These are phyloP conservation scores for Neoascia interrupta DNA, from an alignment of 2,888 invertebrate genomes.

Conservation along the genomic window DNA sequence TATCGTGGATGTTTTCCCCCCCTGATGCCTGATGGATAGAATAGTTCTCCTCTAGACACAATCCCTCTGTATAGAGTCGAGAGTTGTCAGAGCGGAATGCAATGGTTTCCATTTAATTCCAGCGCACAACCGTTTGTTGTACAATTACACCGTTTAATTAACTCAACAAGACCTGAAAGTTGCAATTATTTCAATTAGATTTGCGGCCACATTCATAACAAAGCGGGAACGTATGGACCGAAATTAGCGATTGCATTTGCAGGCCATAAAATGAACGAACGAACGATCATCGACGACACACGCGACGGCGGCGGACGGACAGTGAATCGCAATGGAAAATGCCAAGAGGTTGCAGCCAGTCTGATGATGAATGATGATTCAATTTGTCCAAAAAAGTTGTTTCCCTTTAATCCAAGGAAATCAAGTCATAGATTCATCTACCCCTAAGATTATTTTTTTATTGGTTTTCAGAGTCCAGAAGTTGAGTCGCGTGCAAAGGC, in stretches of 20 bases:
- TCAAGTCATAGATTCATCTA: too few species aligned
- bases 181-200: conserved; percentile 80
- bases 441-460: too few species aligned
- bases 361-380: too few species aligned
- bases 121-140: conserved; percentile 67
- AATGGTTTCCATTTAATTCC: conserved; percentile 62
- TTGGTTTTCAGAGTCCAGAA: too few species aligned
- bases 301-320: too few species aligned
- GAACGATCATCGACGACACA: conserved; percentile 42
- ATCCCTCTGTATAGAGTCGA: not conserved
- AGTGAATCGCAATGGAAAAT: too few species aligned
- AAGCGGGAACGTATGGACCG: conserved; percentile 12
- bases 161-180: conserved; percentile 74
- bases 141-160: conserved; percentile 80
- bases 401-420: too few species aligned
- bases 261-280: conserved; percentile 39
- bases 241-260: conserved; percentile 63
- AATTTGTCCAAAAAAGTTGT: too few species aligned
- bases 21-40: too few species aligned
- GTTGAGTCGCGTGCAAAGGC: too few species aligned
- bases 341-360: too few species aligned
- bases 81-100: conserved; percentile 44
- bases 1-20: conserved; percentile 31
- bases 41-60: not conserved
- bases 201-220: conserved; percentile 18